Base-by-base conservation (phyloP, 1,140 invertebrate genomes). In the Nilaparvata lugens region DNA sequence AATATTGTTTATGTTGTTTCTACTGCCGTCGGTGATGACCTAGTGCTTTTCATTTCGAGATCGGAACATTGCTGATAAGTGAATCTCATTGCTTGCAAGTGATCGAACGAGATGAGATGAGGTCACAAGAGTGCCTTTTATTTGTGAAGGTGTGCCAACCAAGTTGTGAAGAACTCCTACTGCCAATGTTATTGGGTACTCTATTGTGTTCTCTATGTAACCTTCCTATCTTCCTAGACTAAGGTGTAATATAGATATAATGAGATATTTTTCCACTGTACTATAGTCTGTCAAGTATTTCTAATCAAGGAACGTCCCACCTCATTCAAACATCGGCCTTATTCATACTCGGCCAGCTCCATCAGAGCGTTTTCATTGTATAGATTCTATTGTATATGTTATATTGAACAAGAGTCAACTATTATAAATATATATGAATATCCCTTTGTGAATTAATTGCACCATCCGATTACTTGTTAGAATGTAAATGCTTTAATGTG, bases 401-500 rank as follows among this genome's bases (percentile, higher is more conserved):
- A 9, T 48, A 19, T 48, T 48, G 16, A 48, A 19, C 21, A 19
- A 19, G 4, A 19, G 45, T 48, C 21, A 48, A 23, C 16, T 48
- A 19, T 48, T 48, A 19, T 48, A 18, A 48, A 19, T 48, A 48
- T 48, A 48, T 23, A 4, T 11, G 14, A n/a, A 48, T 48, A 48
- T 48, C 4, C 21, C 21, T 7, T 48, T 48, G 21, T 48, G 45
- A 19, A 23, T 48, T 48, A 48, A 19, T 18, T 48, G 21, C 16
- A 48, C 21, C 16, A 48, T 48, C 45, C 21, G 31, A 28, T 28
- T 28, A 28, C 19, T 45, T n/a, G 19, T 48, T 48, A 14, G 14
- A 48, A 48, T 48, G 16, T 48, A 19, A 48, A 48, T 48, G 45
- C 45, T 48, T 48, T 48, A 48, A 48, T 48, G 45, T 48, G 45